These are phyloP conservation scores for Orius laevigatus DNA, from an alignment of 1,140 invertebrate genomes.

Conservation along the genomic window DNA sequence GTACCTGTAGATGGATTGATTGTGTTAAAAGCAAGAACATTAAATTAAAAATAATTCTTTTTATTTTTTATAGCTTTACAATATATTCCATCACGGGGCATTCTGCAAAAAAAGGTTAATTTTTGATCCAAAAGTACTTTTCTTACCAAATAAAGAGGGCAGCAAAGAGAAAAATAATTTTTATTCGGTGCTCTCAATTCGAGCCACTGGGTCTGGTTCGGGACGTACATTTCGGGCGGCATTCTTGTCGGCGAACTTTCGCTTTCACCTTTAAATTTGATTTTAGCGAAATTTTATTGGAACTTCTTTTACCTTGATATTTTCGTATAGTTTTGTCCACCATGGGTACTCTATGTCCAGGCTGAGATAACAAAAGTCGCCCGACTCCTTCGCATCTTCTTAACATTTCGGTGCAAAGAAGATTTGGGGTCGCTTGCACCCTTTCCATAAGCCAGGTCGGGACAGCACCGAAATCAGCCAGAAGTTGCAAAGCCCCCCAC, in stretches of 20 bases:
- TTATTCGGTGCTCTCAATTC: conserved; percentile 41
- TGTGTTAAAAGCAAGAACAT: too few relatives aligned
- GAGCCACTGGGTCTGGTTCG: conserved; percentile 73
- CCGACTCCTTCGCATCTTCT: conserved; percentile 62
- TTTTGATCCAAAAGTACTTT: too few relatives aligned
- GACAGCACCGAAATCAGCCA: conserved; percentile 58
- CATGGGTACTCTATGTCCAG: conserved; percentile 56
- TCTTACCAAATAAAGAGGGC: conserved; percentile 14
- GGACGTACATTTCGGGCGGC: conserved; percentile 78
- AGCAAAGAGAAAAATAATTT: conserved; percentile 18
- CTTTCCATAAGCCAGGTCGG: conserved; percentile 46
- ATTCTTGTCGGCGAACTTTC: conserved; percentile 30
- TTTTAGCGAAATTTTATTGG: too few relatives aligned
- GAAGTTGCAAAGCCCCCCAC: conserved; percentile 45
- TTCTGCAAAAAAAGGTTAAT: too few relatives aligned
- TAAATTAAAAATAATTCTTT: too few relatives aligned
- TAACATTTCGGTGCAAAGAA: conserved; percentile 47
- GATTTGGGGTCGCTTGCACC: conserved; percentile 31
- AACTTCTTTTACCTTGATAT: conserved; percentile 15
- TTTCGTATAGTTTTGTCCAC: conserved; percentile 19
- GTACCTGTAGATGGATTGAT: too few relatives aligned
- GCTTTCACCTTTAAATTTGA: conserved; percentile 20
- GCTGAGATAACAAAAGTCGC: conserved; percentile 49
- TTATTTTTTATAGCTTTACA: too few relatives aligned
- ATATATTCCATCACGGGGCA: too few relatives aligned